Evolutionary conservation across 2,113 vertebrate species (phyloP), one percentile per base, ranked within the genome.

Genomic region (Campylorhamphus procurvoides): DNA sequence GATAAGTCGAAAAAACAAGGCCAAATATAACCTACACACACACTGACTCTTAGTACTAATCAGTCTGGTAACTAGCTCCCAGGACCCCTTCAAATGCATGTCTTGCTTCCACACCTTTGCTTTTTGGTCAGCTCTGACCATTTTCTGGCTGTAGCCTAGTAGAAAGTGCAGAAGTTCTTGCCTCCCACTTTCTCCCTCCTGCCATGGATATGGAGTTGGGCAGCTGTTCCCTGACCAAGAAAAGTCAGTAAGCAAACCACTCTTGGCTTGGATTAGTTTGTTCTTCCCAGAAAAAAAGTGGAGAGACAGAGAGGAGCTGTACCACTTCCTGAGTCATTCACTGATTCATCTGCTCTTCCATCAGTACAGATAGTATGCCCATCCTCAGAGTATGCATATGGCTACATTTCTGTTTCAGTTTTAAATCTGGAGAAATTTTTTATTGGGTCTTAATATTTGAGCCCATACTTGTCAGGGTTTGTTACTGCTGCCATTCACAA

Each of bases 121-220:
- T 76, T 53, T 64, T 46, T 2, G 0, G 17, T 76, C 6, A 1
- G 14, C 24, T 93, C 28, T 62, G 37, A 64, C 66, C 0, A 18
- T 82, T 78, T 78, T 89, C 62, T 87, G 37, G 6, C 31, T 76
- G 23, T 14, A 80, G 31, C 31, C 14, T 35, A 3, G 60, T 29
- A 72, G 58, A 71, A 75, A 87, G 49, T 75, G 33, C 20, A 39
- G 49, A 18, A 79, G 11, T 24, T 94, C 24, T 52, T 84, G 13
- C 46, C 33, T 89, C 19, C 23, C 18, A 33, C 17, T 3, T 90
- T 35, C n/a, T 50, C 46, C n/a, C 3, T 88, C 22, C 29, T 6
- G 4, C 40, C n/a, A 40, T 5, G 0, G 15, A 6, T 58, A 29
- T 0, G 35, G 13, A 76, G n/a, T 8, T 18, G 6, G 18, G 31